Conservation (phyloP, 2,797 vertebrate species). For the Falco concolor region DNA sequence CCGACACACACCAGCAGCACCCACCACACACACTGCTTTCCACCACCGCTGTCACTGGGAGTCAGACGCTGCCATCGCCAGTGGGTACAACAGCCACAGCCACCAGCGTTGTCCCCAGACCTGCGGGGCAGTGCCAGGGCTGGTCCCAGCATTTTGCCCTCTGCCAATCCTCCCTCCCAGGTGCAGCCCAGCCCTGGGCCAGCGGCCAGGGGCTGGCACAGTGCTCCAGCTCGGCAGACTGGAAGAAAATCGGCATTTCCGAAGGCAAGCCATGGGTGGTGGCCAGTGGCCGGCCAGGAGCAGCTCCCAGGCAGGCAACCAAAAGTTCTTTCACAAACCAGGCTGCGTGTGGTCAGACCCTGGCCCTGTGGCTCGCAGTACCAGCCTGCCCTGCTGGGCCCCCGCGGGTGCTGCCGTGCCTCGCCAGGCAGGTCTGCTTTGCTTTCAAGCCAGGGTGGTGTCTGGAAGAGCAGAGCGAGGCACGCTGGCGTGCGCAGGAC, state of each 20-base stretch:
- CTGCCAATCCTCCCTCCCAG: neutral
- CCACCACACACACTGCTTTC: neutral
- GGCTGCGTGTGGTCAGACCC: neutral
- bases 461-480: neutral
- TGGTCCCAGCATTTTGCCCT: accelerated
- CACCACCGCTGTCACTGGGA: neutral
- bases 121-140: neutral
- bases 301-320: neutral
- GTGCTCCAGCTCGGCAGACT: neutral
- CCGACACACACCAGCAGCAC: neutral
- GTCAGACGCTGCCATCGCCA: neutral
- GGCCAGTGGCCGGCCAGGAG: neutral
- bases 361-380: accelerated
- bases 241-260: neutral
- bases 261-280: accelerated
- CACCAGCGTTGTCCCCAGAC: neutral
- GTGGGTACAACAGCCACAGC: neutral
- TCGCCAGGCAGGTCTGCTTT: neutral
- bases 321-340: neutral
- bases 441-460: neutral
- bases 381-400: neutral
- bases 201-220: neutral
- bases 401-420: neutral
- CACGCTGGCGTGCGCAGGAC: accelerated
- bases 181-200: accelerated